A percentile compares a stretch with the other conserved stretches of the same genome.
Evolutionary conservation across 2,888 invertebrate species (phyloP).

Genomic region (Stenchaetothrips biformis): DNA sequence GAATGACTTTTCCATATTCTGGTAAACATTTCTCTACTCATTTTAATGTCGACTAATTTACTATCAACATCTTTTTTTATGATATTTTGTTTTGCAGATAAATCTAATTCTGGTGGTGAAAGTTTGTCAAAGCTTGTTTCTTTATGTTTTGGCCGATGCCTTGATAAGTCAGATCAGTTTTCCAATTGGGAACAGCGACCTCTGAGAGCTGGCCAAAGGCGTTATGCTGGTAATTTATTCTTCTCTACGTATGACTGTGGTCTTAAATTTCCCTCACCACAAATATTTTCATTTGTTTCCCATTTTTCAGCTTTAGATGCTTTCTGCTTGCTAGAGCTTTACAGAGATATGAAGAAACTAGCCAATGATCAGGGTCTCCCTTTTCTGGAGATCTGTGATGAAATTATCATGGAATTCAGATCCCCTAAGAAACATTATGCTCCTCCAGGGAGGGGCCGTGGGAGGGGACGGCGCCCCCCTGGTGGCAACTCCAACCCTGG

Average conservation of each 20-base stretch:
- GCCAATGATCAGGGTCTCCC: slow-evolving; percentile 52
- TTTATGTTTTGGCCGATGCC: slow-evolving; percentile 66
- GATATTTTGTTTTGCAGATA: slow-evolving; percentile 41
- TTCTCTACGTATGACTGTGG: slow-evolving; percentile 28
- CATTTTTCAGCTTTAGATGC: slow-evolving; percentile 70
- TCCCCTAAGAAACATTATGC: slow-evolving; percentile 32
- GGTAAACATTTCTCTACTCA: neutral
- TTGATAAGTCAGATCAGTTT: slow-evolving; percentile 86
- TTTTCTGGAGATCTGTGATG: slow-evolving; percentile 60
- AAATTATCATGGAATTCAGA: slow-evolving; percentile 43
- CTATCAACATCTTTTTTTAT: neutral
- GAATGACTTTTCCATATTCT: slow-evolving; percentile 52
- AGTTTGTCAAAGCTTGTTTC: slow-evolving; percentile 71
- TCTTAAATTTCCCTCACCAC: neutral
- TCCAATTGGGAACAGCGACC: slow-evolving; percentile 88
- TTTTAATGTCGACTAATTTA: neutral
- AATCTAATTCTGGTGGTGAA: slow-evolving; percentile 49
- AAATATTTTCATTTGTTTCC: slow-evolving; percentile 21
- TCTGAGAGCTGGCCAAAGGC: slow-evolving; percentile 67
- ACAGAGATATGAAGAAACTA: slow-evolving; percentile 56
- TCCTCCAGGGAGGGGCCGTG: slow-evolving; percentile 33
- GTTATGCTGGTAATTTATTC: slow-evolving; percentile 60
- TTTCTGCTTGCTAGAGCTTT: slow-evolving; percentile 76
- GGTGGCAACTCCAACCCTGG: slow-evolving; percentile 30
- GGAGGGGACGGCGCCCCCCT: slow-evolving; percentile 41